A percentile compares a stretch with the other conserved stretches of the same genome.
phyloP scores from a whole-genome alignment of 2,113 vertebrate species.

The Spea bombifrons region DNA sequence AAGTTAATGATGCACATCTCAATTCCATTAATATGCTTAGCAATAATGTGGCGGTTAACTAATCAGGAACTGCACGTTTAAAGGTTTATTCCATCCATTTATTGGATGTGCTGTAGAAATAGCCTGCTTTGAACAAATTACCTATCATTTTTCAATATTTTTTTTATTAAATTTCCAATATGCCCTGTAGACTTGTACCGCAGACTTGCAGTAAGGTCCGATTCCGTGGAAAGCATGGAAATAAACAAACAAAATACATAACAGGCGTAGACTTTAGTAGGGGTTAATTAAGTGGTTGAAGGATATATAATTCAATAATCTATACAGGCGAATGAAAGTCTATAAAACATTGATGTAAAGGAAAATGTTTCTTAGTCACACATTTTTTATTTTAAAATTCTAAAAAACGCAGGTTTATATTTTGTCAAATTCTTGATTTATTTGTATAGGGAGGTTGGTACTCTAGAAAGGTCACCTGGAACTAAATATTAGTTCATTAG shows the following conservation, averaged over 20 bases:
- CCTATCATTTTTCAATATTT: neutral
- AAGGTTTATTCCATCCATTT: constrained; percentile 19
- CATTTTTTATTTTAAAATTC: no score
- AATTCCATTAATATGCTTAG: constrained; percentile 31
- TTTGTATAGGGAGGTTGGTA: no score
- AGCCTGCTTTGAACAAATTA: constrained; percentile 8
- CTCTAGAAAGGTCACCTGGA: no score
- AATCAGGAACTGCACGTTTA: constrained; percentile 24
- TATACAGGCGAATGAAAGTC: no score
- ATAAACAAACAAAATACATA: constrained; percentile 16
- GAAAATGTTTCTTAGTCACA: no score
- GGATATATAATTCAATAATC: no score
- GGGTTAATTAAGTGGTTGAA: no score
- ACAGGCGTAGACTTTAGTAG: constrained; percentile 5
- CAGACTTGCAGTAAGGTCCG: neutral
- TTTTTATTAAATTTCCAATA: constrained; percentile 7
- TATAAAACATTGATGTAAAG: no score
- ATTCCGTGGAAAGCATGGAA: neutral
- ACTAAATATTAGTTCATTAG: no score
- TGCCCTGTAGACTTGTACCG: neutral
- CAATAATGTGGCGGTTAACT: constrained; percentile 32
- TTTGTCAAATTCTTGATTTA: no score
- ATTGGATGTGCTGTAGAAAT: neutral
- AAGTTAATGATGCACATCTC: constrained; percentile 29
- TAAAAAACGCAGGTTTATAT: no score